Percentiles rank a stretch among this genome's conserved stretches.
Conservation (phyloP, 2,888 invertebrate species). For the Mesorhabditis spiculigera region DNA sequence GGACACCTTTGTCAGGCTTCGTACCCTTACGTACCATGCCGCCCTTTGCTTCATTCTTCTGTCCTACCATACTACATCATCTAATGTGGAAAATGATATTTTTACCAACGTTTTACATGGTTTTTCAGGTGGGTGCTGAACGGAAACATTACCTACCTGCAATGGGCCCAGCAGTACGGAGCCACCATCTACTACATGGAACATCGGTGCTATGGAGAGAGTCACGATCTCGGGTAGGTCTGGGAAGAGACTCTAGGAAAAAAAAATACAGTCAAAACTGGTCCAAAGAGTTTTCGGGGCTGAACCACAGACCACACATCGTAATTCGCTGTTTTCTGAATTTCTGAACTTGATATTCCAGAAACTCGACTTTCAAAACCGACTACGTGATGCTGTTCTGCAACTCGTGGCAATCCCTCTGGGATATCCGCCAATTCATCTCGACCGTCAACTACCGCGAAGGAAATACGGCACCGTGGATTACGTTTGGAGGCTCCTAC, state of each 20-base stretch:
- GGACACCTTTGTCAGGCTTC: too few relatives aligned
- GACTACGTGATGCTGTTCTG: conserved; percentile 74
- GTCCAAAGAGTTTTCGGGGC: not conserved
- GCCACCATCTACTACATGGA: conserved; percentile 84
- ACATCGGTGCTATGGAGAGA: conserved; percentile 88
- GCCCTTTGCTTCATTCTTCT: too few relatives aligned
- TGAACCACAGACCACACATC: not conserved
- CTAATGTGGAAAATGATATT: too few relatives aligned
- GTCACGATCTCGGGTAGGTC: conserved; percentile 64
- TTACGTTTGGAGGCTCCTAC: conserved; percentile 83
- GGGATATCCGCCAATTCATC: conserved; percentile 82
- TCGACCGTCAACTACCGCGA: conserved; percentile 67
- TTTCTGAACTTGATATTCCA: conserved; percentile 1
- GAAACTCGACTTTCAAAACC: conserved; percentile 14
- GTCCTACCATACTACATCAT: too few relatives aligned
- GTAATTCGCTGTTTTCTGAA: not conserved
- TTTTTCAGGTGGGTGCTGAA: conserved; percentile 26
- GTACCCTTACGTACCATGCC: too few relatives aligned
- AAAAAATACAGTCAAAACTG: not conserved
- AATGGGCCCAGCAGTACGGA: conserved; percentile 59
- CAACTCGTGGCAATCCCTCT: conserved; percentile 67
- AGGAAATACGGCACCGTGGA: conserved; percentile 70
- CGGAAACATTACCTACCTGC: conserved; percentile 25
- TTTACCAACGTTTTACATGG: too few relatives aligned
- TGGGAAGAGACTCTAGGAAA: not conserved